Base-by-base conservation (phyloP, 2,797 vertebrate genomes). In the Limosa lapponica region DNA sequence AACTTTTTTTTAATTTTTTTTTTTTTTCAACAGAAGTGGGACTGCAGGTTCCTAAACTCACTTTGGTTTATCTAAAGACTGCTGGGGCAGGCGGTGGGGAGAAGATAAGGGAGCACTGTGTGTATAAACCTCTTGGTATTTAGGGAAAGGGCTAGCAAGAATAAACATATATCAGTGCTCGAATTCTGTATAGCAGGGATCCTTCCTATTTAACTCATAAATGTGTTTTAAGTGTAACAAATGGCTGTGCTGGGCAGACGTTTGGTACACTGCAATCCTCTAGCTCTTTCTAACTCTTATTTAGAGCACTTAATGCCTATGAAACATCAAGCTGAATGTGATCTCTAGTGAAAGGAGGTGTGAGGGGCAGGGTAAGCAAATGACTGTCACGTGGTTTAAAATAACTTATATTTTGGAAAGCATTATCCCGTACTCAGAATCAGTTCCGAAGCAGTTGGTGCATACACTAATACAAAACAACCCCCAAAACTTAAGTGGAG, bases 301-400 rank as follows among this genome's bases (percentile, higher is more conserved):
- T 93, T 69, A 75, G 90, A 95, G 97, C 98, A 97, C 97, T 98
- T 98, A 97, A 92, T 66, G 61, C 71, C 64, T 93, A 24, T 34
- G 39, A 89, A 83, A 81, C 81, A 43, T 36, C 58, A 25, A 74
- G 20, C 67, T 82, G 87, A 92, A 34, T 2, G 2, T 58, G 44
- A n/a, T 77, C n/a, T 9, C 59, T 25, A 48, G 72, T 18, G 3
- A 92, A 82, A 65, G 54, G 64, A 95, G 74, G 23, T 54, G n/a
- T 74, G 44, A 89, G 57, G 52, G 74, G 34, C 78, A 82, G 67
- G 57, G 66, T 57, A 79, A 92, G 69, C 36, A 92, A 61, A 72
- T 93, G 34, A 81, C 19, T 80, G 64, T 74, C 62, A 48, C 0
- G 0, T 92, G 46, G 46, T 80, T 94, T 93, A 67, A 88, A 89